These are phyloP conservation scores for human (Homo sapiens) DNA, from an alignment of 2,113 vertebrate species.

Conservation along the genomic window DNA sequence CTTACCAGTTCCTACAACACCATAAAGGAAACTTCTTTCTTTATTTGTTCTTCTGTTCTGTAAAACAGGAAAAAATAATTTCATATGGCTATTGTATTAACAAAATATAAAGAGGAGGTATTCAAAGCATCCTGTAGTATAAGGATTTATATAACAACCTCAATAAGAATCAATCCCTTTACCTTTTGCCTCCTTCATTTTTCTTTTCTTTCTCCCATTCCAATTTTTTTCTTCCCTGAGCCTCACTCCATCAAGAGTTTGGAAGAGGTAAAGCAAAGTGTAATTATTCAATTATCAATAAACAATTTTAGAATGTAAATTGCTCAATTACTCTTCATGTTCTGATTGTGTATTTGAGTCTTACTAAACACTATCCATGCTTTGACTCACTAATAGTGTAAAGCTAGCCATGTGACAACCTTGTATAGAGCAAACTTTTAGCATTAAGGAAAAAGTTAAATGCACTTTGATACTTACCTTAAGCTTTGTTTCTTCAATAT, in stretches of 20 bases:
- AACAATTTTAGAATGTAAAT: not conserved
- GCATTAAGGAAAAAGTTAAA: not conserved
- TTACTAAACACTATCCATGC: not conserved
- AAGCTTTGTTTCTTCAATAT: not conserved
- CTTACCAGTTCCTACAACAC: not conserved
- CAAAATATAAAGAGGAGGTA: not conserved
- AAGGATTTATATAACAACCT: not conserved
- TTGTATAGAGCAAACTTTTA: not conserved
- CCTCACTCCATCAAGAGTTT: not conserved
- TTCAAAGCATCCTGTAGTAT: not conserved
- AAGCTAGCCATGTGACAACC: not conserved
- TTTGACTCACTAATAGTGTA: not conserved
- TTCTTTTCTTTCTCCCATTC: not conserved
- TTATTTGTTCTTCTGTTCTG: not conserved
- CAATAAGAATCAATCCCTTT: not conserved
- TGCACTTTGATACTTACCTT: not conserved
- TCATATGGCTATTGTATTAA: not conserved
- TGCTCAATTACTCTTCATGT: not conserved
- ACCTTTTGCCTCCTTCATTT: not conserved
- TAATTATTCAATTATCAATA: not conserved
- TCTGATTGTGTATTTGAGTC: not conserved
- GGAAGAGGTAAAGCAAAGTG: not conserved
- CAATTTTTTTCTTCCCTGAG: not conserved
- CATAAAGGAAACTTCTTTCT: not conserved
- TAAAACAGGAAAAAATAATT: not conserved